These are phyloP conservation scores for Mercenaria mercenaria DNA, from an alignment of 1,140 invertebrate species.

Conservation along the genomic window DNA sequence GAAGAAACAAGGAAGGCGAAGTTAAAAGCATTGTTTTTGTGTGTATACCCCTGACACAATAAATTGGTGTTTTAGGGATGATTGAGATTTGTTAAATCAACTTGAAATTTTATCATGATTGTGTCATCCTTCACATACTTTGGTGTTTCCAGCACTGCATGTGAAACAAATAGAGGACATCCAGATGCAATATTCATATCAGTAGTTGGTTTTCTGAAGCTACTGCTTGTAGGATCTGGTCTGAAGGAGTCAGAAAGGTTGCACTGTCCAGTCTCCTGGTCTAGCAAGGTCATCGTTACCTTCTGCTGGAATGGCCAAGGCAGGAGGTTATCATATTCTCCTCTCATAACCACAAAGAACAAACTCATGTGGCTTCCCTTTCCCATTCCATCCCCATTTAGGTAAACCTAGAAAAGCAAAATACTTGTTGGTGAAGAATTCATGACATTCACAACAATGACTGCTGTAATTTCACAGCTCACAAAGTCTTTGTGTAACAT, in stretches of 20 bases:
- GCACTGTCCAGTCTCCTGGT: constrained; percentile 75
- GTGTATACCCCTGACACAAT: too few relatives aligned
- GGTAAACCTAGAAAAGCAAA: constrained; percentile 72
- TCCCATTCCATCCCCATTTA: constrained; percentile 84
- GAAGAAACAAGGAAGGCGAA: too few relatives aligned
- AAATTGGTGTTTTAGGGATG: constrained; percentile 11
- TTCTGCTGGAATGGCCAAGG: too few relatives aligned
- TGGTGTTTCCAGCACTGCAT: constrained; percentile 68
- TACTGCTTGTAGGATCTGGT: constrained; percentile 76
- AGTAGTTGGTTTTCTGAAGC: constrained; percentile 78
- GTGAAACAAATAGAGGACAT: constrained; percentile 80
- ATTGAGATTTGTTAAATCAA: constrained; percentile 67
- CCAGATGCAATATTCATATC: constrained; percentile 84
- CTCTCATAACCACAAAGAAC: constrained; percentile 83
- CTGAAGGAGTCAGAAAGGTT: constrained; percentile 80
- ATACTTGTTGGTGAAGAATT: neutral
- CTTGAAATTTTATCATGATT: constrained; percentile 79
- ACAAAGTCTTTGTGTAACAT: too few relatives aligned
- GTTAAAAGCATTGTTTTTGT: too few relatives aligned
- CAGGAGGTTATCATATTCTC: constrained; percentile 81
- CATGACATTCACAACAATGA: neutral
- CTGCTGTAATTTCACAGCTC: too few relatives aligned
- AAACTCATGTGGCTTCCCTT: too few relatives aligned
- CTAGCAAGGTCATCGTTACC: constrained; percentile 79
- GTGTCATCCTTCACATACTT: constrained; percentile 81